Percentiles rank a stretch among this genome's conserved stretches.
Evolutionary conservation across 2,888 invertebrate species (phyloP).

Genomic region (Apotomis betuletana): DNA sequence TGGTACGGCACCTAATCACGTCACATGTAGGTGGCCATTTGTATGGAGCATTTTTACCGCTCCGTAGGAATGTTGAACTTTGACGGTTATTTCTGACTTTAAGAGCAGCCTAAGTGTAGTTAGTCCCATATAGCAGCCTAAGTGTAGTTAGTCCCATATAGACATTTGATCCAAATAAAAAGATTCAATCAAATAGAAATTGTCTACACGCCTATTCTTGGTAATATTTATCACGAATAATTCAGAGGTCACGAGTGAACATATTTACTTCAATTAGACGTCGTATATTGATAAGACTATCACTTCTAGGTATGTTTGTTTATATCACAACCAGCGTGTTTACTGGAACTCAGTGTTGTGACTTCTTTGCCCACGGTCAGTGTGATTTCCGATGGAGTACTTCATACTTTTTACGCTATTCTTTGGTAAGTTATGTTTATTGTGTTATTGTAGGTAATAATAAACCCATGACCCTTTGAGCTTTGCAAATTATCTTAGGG

Average conservation of each 20-base stretch:
- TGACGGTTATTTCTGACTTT: no score
- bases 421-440: conserved; percentile 9
- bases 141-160: no score
- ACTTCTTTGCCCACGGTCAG: background rate
- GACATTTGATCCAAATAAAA: no score
- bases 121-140: no score
- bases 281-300: conserved; percentile 21
- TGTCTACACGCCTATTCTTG: background rate
- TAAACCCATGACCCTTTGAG: background rate
- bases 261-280: background rate
- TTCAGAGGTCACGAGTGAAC: background rate
- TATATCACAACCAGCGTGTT: background rate
- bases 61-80: no score
- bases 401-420: background rate
- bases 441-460: background rate
- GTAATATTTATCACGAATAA: conserved; percentile 7
- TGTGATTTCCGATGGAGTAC: conserved; percentile 11
- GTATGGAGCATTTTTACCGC: no score
- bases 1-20: no score
- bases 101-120: no score
- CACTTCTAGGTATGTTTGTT: conserved; percentile 1
- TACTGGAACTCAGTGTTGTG: background rate
- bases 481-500: background rate
- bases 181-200: background rate
- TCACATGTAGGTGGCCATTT: no score